Conservation (phyloP, 2,888 invertebrate genomes). For the Drosophila fungiperda region DNA sequence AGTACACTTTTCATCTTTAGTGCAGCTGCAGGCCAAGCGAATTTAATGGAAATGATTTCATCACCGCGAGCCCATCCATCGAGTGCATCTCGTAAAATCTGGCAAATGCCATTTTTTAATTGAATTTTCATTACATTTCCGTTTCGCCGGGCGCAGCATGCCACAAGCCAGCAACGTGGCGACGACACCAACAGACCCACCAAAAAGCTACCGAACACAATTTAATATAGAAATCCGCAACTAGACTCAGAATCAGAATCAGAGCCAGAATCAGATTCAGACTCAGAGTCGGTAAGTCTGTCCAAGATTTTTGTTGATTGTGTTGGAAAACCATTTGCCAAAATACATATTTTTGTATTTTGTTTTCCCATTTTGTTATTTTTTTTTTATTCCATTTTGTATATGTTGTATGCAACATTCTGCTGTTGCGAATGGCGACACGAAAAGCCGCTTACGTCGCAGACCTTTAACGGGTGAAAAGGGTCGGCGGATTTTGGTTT, state of each 20-base stretch:
- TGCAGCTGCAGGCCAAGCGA: constrained; percentile 4
- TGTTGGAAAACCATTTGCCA: constrained; percentile 42
- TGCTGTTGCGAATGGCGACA: constrained; percentile 58
- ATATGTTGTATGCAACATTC: constrained; percentile 30
- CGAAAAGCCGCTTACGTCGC: constrained; percentile 74
- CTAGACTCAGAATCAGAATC: constrained; percentile 10
- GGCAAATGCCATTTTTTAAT: constrained; percentile 77
- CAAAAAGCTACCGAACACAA: constrained; percentile 59
- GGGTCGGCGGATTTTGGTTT: constrained; percentile 47
- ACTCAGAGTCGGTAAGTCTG: constrained; percentile 46
- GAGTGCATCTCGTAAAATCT: constrained; percentile 63
- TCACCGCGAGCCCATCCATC: constrained; percentile 27
- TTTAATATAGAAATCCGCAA: constrained; percentile 59
- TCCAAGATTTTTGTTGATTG: constrained; percentile 41
- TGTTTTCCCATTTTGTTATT: constrained; percentile 18
- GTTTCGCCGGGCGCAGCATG: constrained; percentile 60
- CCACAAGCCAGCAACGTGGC: constrained; percentile 35
- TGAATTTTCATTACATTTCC: constrained; percentile 79
- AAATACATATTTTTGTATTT: constrained; percentile 43
- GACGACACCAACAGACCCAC: constrained; percentile 11
- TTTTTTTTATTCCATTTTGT: constrained; percentile 11
- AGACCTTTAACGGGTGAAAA: constrained; percentile 33
- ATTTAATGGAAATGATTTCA: constrained; percentile 11
- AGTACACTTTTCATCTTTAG: background rate
- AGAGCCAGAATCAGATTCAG: constrained; percentile 13